Evolutionary conservation across 2,113 vertebrate genomes (phyloP).

Genomic region (Chlorocebus sabaeus): DNA sequence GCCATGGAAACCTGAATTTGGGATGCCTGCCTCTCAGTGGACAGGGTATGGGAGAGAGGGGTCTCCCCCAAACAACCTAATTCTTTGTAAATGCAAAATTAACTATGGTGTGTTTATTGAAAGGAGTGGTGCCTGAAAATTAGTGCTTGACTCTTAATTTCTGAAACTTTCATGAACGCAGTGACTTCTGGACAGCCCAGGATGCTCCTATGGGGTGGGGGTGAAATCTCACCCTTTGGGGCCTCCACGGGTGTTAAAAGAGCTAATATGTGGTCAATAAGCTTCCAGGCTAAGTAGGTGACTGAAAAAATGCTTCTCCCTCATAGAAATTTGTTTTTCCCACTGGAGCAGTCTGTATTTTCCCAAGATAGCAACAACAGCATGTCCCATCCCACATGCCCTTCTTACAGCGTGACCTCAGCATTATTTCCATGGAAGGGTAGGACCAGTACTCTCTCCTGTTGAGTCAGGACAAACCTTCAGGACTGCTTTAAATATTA

Average conservation of each 20-base stretch:
- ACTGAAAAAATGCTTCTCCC: background rate
- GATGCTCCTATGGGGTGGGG: too few species aligned
- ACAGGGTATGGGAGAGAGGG: background rate
- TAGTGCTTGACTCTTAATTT: background rate
- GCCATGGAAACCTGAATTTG: background rate
- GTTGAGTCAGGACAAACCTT: background rate
- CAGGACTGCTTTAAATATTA: background rate
- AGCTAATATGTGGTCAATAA: background rate
- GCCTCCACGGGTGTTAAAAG: background rate
- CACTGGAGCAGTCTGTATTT: background rate
- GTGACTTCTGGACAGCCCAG: background rate
- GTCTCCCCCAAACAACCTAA: background rate
- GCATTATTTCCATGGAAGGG: background rate
- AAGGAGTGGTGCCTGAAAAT: background rate
- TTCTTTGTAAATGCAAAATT: slow-evolving; percentile 22
- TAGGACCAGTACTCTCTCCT: background rate
- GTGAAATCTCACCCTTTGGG: background rate
- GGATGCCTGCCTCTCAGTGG: background rate
- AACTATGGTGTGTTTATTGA: background rate
- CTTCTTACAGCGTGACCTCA: background rate
- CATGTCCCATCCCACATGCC: background rate
- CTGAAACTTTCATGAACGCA: background rate
- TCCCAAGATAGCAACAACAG: background rate
- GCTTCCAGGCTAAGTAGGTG: background rate
- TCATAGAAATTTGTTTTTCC: background rate